Conservation (phyloP, 2,113 vertebrate species). For the Microcebus murinus region DNA sequence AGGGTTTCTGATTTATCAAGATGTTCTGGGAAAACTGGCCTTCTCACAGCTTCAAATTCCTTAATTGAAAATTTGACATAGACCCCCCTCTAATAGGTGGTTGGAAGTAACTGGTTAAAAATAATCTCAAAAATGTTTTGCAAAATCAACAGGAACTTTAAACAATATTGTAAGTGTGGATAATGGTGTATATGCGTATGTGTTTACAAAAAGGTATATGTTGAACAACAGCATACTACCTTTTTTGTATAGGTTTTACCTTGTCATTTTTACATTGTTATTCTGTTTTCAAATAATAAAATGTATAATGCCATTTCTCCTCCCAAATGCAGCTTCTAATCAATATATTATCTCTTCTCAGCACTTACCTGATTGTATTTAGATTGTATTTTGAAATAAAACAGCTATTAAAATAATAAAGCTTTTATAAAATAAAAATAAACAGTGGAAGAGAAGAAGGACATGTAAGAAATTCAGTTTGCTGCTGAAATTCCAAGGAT, state of each 20-base stretch:
- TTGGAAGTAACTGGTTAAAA: neutral
- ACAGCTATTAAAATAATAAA: neutral
- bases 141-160: neutral
- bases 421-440: neutral
- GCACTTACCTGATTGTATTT: neutral
- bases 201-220: neutral
- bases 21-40: neutral
- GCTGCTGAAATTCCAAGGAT: neutral
- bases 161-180: neutral
- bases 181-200: neutral
- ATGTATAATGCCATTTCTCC: slow-evolving; percentile 8
- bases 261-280: neutral
- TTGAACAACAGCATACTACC: neutral
- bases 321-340: neutral
- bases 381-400: slow-evolving; percentile 12
- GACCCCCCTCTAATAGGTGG: neutral
- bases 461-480: neutral
- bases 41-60: neutral
- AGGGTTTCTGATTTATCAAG: neutral
- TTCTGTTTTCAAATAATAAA: slow-evolving; percentile 4
- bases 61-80: neutral
- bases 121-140: neutral
- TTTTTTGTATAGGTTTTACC: neutral
- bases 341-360: neutral
- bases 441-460: neutral